These are phyloP conservation scores for Chalcosyrphus nemorum DNA, from an alignment of 2,888 invertebrate genomes.

Conservation along the genomic window DNA sequence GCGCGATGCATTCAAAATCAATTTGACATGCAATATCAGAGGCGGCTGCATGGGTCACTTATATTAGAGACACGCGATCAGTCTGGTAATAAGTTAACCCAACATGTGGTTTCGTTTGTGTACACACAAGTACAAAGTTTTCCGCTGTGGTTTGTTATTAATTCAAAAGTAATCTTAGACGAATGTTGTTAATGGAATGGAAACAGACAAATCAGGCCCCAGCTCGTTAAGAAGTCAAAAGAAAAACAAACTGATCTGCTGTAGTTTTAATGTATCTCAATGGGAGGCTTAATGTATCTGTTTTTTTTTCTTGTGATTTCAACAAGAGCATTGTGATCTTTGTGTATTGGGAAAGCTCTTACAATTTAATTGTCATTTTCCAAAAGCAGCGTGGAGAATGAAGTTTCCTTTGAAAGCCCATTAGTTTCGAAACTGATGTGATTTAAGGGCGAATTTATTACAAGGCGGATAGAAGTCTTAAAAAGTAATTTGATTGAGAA, in stretches of 20 bases:
- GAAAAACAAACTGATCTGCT: neutral
- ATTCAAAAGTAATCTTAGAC: neutral
- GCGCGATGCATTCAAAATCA: conserved; percentile 46
- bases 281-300: neutral
- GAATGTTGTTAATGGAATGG: neutral
- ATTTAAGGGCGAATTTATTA: too few relatives aligned
- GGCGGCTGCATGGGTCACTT: conserved; percentile 24
- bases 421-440: neutral
- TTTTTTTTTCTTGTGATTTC: neutral
- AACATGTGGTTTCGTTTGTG: neutral
- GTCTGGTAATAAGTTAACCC: neutral
- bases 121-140: neutral
- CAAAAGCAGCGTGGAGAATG: neutral
- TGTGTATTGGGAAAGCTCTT: neutral
- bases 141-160: neutral
- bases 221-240: neutral
- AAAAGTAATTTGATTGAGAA: too few relatives aligned
- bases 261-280: neutral
- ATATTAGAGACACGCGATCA: conserved; percentile 39
- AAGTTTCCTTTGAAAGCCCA: neutral
- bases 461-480: too few relatives aligned
- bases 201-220: neutral
- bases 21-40: conserved; percentile 46
- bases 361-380: neutral
- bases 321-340: neutral